These are phyloP conservation scores for Epizoanthus illoricatus DNA, from an alignment of 92 coral and sea anemone species.

Conservation along the genomic window DNA sequence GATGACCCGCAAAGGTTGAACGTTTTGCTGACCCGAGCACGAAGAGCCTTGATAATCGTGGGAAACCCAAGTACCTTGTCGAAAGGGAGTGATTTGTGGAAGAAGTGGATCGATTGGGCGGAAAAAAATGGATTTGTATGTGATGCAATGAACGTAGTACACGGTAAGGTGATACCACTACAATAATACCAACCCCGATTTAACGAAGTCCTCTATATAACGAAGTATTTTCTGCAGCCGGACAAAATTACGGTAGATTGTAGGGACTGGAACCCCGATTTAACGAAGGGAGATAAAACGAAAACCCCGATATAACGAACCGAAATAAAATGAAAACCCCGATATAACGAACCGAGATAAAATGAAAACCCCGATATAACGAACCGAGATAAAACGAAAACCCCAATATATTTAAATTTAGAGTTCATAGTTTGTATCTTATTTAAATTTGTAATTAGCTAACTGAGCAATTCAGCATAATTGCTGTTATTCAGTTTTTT, in stretches of 20 bases:
- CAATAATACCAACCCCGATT: background rate
- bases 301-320: too few species aligned
- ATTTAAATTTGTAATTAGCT: too few species aligned
- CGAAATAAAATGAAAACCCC: too few species aligned
- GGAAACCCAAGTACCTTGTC: constrained; percentile 61
- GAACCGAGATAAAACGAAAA: too few species aligned
- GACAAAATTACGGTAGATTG: background rate
- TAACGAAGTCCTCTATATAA: background rate
- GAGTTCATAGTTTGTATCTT: too few species aligned
- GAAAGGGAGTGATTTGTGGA: constrained; percentile 60
- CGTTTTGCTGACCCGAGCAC: constrained; percentile 78
- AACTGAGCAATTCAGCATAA: too few species aligned
- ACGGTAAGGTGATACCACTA: background rate
- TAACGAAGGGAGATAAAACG: too few species aligned
- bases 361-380: too few species aligned
- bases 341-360: too few species aligned
- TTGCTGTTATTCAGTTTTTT: too few species aligned
- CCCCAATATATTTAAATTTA: too few species aligned
- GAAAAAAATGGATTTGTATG: constrained; percentile 11
- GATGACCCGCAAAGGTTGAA: constrained; percentile 75
- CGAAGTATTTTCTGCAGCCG: background rate
- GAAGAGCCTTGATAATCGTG: constrained; percentile 72
- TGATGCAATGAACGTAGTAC: constrained; percentile 14
- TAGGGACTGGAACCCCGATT: too few species aligned
- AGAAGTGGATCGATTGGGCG: constrained; percentile 67